Conservation (phyloP, 2,888 invertebrate species). For the Taenaris catops region DNA sequence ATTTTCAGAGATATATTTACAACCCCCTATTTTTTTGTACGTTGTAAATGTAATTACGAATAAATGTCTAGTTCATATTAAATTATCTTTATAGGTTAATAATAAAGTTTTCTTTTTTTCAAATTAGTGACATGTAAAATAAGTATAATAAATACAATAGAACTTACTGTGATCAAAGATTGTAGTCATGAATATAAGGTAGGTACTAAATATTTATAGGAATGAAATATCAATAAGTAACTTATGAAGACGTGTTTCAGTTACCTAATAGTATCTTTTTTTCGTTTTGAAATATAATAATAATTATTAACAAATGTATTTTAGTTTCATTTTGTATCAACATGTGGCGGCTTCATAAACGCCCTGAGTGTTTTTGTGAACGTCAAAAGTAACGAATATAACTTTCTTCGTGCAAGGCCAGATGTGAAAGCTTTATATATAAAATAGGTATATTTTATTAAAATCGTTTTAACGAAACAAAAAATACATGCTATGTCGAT, state of each 20-base stretch:
- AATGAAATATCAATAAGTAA: constrained; percentile 22
- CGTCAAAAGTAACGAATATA: too few species aligned
- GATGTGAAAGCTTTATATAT: too few species aligned
- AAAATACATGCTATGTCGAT: too few species aligned
- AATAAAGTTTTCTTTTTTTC: constrained; percentile 36
- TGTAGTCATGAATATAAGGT: constrained; percentile 24
- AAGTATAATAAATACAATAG: constrained; percentile 27
- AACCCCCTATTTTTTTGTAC: constrained; percentile 77
- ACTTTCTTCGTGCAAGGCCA: too few species aligned
- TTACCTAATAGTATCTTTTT: constrained; percentile 20
- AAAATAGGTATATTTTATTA: too few species aligned
- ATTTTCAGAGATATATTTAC: constrained; percentile 81
- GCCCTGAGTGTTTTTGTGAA: too few species aligned
- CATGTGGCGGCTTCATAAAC: too few species aligned
- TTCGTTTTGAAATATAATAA: constrained; percentile 22
- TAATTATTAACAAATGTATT: constrained; percentile 9
- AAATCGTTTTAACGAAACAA: too few species aligned
- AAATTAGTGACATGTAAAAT: constrained; percentile 14
- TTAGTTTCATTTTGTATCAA: too few species aligned
- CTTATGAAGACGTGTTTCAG: constrained; percentile 21
- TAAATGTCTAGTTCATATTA: constrained; percentile 70
- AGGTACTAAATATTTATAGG: constrained; percentile 25
- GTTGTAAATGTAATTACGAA: constrained; percentile 68
- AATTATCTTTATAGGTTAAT: constrained; percentile 56
- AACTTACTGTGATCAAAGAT: constrained; percentile 30